Base-by-base conservation (phyloP, 92 coral and sea anemone species). In the Actinostola sp. region DNA sequence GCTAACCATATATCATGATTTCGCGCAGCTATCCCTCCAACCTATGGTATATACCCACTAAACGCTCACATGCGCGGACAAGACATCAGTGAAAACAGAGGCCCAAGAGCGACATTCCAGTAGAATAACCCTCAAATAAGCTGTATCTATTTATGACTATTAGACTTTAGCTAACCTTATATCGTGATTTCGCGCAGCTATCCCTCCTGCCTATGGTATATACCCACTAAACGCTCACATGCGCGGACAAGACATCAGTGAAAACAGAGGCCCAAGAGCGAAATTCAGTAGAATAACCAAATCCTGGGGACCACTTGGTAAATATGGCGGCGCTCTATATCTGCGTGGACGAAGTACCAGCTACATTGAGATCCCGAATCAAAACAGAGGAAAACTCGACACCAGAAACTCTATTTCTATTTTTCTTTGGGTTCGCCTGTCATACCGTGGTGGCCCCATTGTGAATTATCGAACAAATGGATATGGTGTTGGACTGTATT, bases 401-500 rank as follows among this genome's bases (percentile, higher is more conserved):
- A 44, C 89, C 7, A 64, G 56, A 15, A 66, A 63, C 42, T 79
- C 97, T 34, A 68, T 88, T 23, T 78, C 97, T 6, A 80, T 90
- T 49, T 79, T 88, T 10, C 64, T 90, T 23, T 88, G 91, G 89
- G 89, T 90, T 24, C 63, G 30, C 49, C 30, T 76, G 6, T 38
- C 63, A 14, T 30, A 71, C 25, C 61, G 77, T 0, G 51, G 79
- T 4, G 97, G 97, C 19, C 97, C 97, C 8, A 70, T 90, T 14
- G 85, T 90, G 42, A 87, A 90, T 60, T 90, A 78, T 61, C 50
- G 89, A 54, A 70, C 75, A 12, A 66, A 77, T 34, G 89, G 97
- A 15, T 62, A 66, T n/a, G 97, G 97, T 0, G 59, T 90, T 11
- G 97, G 97, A 4, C 56, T 90, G 29, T 85, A 87, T 87, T 34